Conservation (phyloP, 2,888 invertebrate genomes). For the Drosophila borealis region DNA sequence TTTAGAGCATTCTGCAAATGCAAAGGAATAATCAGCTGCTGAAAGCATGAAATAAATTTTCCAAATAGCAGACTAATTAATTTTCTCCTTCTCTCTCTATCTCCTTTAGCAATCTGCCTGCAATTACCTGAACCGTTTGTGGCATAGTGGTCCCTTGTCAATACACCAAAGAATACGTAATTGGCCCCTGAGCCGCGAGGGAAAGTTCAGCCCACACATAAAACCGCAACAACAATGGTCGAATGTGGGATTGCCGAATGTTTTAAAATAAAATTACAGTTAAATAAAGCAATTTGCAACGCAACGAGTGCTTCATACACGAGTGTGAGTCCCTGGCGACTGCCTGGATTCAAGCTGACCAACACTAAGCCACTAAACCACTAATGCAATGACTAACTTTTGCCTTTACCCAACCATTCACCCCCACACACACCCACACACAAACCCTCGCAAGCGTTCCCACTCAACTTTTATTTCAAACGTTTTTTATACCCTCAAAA, state of each 20-base stretch:
- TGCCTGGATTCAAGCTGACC: constrained; percentile 28
- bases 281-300: constrained; percentile 76
- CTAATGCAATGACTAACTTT: constrained; percentile 50
- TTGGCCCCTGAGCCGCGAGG: constrained; percentile 20
- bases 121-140: constrained; percentile 57
- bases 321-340: constrained; percentile 23
- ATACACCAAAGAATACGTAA: constrained; percentile 50
- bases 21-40: constrained; percentile 6
- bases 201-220: constrained; percentile 14
- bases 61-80: not conserved
- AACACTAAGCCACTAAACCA: constrained; percentile 14
- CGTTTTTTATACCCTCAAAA: not conserved
- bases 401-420: constrained; percentile 12
- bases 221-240: constrained; percentile 7
- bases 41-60: no score
- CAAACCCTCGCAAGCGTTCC: not conserved
- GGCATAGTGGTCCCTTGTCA: constrained; percentile 34
- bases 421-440: not conserved
- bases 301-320: constrained; percentile 43
- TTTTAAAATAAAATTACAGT: constrained; percentile 67
- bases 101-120: constrained; percentile 27
- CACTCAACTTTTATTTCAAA: constrained; percentile 3
- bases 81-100: not conserved
- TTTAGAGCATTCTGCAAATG: constrained; percentile 40
- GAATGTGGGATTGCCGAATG: constrained; percentile 21